A percentile compares a stretch with the other conserved stretches of the same genome.
Evolutionary conservation across 1,140 invertebrate genomes (phyloP).

Genomic region (Pygmarrhopalites habei): DNA sequence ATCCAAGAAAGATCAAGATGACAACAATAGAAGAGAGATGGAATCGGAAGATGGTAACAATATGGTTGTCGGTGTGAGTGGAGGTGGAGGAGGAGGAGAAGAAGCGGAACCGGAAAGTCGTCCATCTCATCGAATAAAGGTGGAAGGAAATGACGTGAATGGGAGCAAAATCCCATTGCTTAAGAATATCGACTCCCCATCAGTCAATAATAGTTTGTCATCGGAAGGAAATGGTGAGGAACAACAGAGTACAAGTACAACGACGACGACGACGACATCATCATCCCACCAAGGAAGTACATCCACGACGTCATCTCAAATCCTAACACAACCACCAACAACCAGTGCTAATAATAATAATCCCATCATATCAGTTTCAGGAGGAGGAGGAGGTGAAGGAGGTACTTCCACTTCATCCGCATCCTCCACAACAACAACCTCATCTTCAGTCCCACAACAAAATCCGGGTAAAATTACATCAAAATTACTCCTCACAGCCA

Average conservation of each 20-base stretch:
- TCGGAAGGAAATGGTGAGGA: not conserved
- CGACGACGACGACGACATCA: not conserved
- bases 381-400: too few relatives aligned
- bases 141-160: slow-evolving; percentile 30
- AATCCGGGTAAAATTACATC: too few relatives aligned
- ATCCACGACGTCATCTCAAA: not conserved
- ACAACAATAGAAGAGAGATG: slow-evolving; percentile 10
- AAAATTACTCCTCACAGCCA: too few relatives aligned
- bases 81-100: not conserved
- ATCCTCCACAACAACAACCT: too few relatives aligned
- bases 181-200: not conserved
- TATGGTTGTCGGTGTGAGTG: not conserved
- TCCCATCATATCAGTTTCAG: too few relatives aligned
- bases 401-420: too few relatives aligned
- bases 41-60: not conserved
- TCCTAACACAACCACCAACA: slow-evolving; percentile 3
- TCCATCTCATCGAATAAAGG: slow-evolving; percentile 9
- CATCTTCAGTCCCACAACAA: too few relatives aligned
- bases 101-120: slow-evolving; percentile 30
- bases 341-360: too few relatives aligned
- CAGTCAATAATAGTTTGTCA: not conserved
- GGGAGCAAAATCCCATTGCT: not conserved
- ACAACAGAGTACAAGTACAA: too few relatives aligned
- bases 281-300: too few relatives aligned
- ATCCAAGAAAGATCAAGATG: not conserved